Evolutionary conservation across 2,797 vertebrate genomes (phyloP), one percentile per base, ranked within the genome.

Genomic region (Xerus rutilus): DNA sequence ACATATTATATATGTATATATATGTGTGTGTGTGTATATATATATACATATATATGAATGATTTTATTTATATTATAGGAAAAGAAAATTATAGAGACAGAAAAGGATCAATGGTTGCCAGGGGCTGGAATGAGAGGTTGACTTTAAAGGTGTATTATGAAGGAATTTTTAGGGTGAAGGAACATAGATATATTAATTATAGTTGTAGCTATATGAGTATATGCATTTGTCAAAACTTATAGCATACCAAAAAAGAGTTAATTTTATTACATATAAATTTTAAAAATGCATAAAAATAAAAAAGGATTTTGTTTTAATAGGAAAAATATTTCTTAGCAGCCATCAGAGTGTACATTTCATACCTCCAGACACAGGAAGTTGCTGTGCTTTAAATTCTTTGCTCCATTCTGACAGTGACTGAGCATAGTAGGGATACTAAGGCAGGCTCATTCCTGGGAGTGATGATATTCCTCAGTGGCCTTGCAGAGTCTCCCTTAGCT

Each of bases 51-150:
- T 62, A 25, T 62, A 25, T 62, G 9, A 62, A 23, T 91, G 21
- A 89, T n/a, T 77, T 35, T 20, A 91, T 32, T 81, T 88, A 69
- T 67, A 82, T 17, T 89, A 17, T 43, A 59, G 79, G 89, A 96
- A 93, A n/a, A 14, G 14, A 79, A 76, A 89, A 59, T 59, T 59
- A 59, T 10, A 59, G 9, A 59, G 59, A 62, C 59, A 23, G 23
- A 62, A 62, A 21, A 62, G 9, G 13, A 35, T 65, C 21, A 52
- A 0, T 86, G 25, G 5, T 85, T 81, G 23, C 59, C 18, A 35
- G 32, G 47, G 9, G 0, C 54, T 57, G 35, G 43, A 7, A 39
- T 86, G 15, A 92, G 15, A 72, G 11, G 39, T 0, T 77, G 17
- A 87, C 32, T 79, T 90, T 73, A 73, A 77, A 70, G 14, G 59